Base-by-base conservation (phyloP, 1,140 invertebrate genomes). In the Ceratina japonica region DNA sequence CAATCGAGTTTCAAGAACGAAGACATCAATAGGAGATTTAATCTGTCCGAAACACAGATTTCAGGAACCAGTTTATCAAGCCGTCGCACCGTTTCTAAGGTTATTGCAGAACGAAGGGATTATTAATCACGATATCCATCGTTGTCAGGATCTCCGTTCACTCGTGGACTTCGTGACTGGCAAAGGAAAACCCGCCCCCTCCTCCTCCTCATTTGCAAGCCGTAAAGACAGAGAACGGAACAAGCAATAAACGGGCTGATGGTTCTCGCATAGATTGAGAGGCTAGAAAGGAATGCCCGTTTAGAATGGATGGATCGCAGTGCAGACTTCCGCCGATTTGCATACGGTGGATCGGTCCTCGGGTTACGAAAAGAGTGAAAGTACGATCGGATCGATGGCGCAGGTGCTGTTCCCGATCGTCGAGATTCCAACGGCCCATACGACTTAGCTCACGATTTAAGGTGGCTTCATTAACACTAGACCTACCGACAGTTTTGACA, bases 321-420 rank as follows among this genome's bases (percentile, higher is more conserved):
- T 27, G 13, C 13, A 44, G 15, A 71, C 69, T 71, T 71, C 68
- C 68, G 68, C 54, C 10, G 22, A 61, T 61, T 61, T 61, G 22
- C 59, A 15, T 20, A 37, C 31, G 44, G 24, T 31, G 63, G 54
- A 27, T 58, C 65, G 65, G 66, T 80, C 24, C 44, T 24, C 56
- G 77, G 63, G 75, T 84, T 80, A 64, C 65, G 74, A 75, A 20
- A 82, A 84, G 83, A 85, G 83, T 85, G 83, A 85, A 85, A 85
- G 83, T 85, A 18, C 56, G 16, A 3, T 10, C 51, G 24, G 16
- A 15, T 18, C 70, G 61, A 77, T 59, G 31, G 51, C 61, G 59
- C 52, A 65, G 77, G 74, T 78, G 79, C 70, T 85, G 79, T 69
- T 84, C 84, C 71, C 82, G 70, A 74, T 75, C 69, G 73, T 83